Evolutionary conservation across 2,797 vertebrate species (phyloP).

Genomic region (Brachyalestes nurse): DNA sequence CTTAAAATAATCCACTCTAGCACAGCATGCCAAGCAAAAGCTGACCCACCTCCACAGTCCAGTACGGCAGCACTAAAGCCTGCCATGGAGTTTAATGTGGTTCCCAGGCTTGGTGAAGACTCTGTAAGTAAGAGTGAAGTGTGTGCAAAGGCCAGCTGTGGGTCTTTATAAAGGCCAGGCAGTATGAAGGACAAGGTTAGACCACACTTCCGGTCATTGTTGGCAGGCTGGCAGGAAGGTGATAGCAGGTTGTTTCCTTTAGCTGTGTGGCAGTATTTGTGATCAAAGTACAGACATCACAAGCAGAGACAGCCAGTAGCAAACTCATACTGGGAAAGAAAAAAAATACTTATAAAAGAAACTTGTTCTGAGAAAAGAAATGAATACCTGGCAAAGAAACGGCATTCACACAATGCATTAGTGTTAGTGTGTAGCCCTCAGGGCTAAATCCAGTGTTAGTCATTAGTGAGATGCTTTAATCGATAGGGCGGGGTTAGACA

Average conservation of each 20-base stretch:
- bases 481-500: conserved; percentile 2
- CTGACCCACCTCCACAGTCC: conserved; percentile 20
- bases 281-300: neutral
- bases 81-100: conserved; percentile 25
- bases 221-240: conserved; percentile 70
- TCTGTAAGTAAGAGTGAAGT: neutral
- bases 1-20: neutral
- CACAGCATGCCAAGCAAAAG: conserved; percentile 16
- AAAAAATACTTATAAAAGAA: too few species aligned
- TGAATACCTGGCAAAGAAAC: neutral
- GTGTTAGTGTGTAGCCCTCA: neutral
- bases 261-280: neutral
- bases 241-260: conserved; percentile 49
- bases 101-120: neutral
- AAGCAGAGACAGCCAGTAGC: neutral
- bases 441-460: conserved; percentile 27
- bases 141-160: neutral
- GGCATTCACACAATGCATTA: too few species aligned
- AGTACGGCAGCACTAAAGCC: conserved; percentile 26
- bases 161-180: neutral
- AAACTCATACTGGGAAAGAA: neutral
- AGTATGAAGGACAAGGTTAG: conserved; percentile 13
- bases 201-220: conserved; percentile 78
- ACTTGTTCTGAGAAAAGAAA: neutral
- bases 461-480: conserved; percentile 10